Conservation (phyloP, 2,888 invertebrate species). For the Mythimna lalbum region DNA sequence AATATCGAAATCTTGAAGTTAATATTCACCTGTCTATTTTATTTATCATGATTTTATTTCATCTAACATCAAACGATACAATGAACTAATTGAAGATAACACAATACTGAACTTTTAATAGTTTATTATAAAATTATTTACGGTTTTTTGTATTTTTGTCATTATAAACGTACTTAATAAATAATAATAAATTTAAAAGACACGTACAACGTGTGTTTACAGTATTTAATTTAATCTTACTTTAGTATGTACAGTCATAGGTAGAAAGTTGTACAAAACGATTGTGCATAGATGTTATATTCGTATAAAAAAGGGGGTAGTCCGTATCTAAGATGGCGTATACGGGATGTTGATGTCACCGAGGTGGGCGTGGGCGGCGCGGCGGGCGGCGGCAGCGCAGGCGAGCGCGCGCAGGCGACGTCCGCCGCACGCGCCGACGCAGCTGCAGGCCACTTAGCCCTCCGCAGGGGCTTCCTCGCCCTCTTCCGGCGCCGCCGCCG, state of each 20-base stretch:
- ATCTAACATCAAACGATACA: conserved; percentile 49
- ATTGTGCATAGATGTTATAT: conserved; percentile 76
- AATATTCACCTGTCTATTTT: conserved; percentile 34
- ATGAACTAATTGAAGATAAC: conserved; percentile 77
- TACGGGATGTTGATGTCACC: conserved; percentile 76
- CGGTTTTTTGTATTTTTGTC: conserved; percentile 85
- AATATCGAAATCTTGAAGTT: conserved; percentile 19
- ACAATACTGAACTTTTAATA: conserved; percentile 83
- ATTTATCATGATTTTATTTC: conserved; percentile 52
- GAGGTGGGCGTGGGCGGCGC: conserved; percentile 60
- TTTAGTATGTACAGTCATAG: conserved; percentile 89
- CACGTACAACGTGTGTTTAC: conserved; percentile 90
- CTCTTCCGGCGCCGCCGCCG: conserved; percentile 63
- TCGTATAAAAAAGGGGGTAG: conserved; percentile 86
- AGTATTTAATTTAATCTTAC: conserved; percentile 89
- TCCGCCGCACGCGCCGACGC: conserved; percentile 58
- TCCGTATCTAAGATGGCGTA: conserved; percentile 85
- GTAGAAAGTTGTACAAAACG: conserved; percentile 86
- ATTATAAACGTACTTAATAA: conserved; percentile 89
- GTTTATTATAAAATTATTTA: conserved; percentile 90
- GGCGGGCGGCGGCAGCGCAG: conserved; percentile 63
- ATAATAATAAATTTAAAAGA: conserved; percentile 86
- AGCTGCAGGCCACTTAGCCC: conserved; percentile 70
- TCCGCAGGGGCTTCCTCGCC: conserved; percentile 80
- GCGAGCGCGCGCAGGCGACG: conserved; percentile 60